Base-by-base conservation (phyloP, 2,888 invertebrate genomes). In the Teleiodes luculella region DNA sequence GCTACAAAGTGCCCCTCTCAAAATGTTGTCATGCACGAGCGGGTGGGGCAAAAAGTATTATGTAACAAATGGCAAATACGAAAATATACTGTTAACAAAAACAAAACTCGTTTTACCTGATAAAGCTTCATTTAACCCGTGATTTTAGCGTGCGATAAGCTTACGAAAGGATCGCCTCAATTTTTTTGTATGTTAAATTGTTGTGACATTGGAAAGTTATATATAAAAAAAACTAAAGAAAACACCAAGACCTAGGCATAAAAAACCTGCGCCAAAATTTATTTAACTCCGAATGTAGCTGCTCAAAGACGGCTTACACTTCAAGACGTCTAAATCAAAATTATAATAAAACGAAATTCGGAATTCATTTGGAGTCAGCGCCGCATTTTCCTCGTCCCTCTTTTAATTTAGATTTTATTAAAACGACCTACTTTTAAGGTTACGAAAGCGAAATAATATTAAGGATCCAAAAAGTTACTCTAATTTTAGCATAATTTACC, bases 21-120 rank as follows among this genome's bases (percentile, higher is more conserved):
- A 52, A 52, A 50, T 45, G 39, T 43, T 43, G 37, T 28, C 45
- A 28, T 24, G 45, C 11, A n/a, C 4, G 13, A 35, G 13, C 16
- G 37, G 37, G 37, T 37, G 14, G 7, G 37, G 46, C 20, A 16
- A 18, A 47, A 31, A 37, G 36, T 14, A 28, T 53, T 37, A 50
- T 28, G 45, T 47, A 47, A 33, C 20, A 18, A 10, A 39, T n/a
- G 13, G 35, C 35, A 68, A 66, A 71, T 68, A 67, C 61, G 58
- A 57, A 66, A 64, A 65, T 66, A 63, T 63, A 53, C 49, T 13
- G 18, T 50, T 28, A 11, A 47, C 28, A 33, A 47, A 33, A 47
- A 18, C 16, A 18, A 47, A 47, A 31, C 33, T 47, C 16, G 58
- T 61, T 60, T 56, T 61, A 54, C 57, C 54, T 54, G 31, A 47